A percentile compares a stretch with the other conserved stretches of the same genome.
Evolutionary conservation across 2,113 vertebrate genomes (phyloP).

Genomic region (Nibea coibor): DNA sequence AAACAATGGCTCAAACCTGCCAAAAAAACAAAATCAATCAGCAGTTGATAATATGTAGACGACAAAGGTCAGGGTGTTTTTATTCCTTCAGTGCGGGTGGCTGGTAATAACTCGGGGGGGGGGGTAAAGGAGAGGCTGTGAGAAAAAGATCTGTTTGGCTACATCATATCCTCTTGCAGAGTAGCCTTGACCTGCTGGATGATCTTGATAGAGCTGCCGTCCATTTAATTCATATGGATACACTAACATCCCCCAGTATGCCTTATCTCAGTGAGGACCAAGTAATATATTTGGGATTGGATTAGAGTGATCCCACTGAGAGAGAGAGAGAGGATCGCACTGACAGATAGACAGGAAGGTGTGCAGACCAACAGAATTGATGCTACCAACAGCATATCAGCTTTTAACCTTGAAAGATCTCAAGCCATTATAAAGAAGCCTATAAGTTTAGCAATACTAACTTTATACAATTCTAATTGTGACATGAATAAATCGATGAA

Average conservation of each 20-base stretch:
- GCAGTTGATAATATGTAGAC: slow-evolving; percentile 6
- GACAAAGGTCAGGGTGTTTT: neutral
- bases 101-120: slow-evolving; percentile 25
- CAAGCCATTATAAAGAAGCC: slow-evolving; percentile 1
- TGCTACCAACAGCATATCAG: slow-evolving; percentile 19
- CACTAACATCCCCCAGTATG: slow-evolving; percentile 56
- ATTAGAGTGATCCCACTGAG: slow-evolving; percentile 65
- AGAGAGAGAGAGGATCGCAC: slow-evolving; percentile 22
- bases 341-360: slow-evolving; percentile 36
- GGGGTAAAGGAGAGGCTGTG: slow-evolving; percentile 9
- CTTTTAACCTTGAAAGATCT: slow-evolving; percentile 51
- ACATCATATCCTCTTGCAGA: slow-evolving; percentile 67
- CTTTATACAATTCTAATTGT: neutral
- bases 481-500: neutral
- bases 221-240: slow-evolving; percentile 77
- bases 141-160: slow-evolving; percentile 41
- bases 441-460: slow-evolving; percentile 12
- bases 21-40: neutral
- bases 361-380: slow-evolving; percentile 35
- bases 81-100: slow-evolving; percentile 18
- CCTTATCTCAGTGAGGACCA: slow-evolving; percentile 70
- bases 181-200: slow-evolving; percentile 66
- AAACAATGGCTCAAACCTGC: neutral
- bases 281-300: slow-evolving; percentile 75
- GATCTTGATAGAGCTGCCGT: slow-evolving; percentile 72